Evolutionary conservation across 2,797 vertebrate species (phyloP), one percentile per base, ranked within the genome.

Genomic region (Odontamblyopus lacepedii): DNA sequence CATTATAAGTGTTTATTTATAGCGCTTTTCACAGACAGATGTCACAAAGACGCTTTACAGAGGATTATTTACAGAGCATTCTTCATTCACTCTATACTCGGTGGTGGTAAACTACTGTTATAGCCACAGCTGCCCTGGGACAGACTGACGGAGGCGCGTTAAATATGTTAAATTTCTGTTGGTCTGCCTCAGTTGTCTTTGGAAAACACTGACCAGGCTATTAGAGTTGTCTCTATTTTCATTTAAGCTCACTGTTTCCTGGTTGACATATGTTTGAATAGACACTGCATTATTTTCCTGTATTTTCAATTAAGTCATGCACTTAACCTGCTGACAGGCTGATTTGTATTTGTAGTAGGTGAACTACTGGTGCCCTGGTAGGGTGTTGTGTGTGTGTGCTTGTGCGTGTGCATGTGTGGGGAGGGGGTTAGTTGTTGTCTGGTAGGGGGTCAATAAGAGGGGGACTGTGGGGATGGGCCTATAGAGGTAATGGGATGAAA

Each of bases 371-470:
- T 35, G 62, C 35, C 74, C 74, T 66, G 71, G 61, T 75, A 75
- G 73, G 74, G 69, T 66, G 32, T 80, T 69, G 79, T 83, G 71
- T 50, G 48, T 63, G 35, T 41, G 59, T 30, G 6, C 5, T 4
- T 32, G 79, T 83, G 71, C 44, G 48, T 63, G 35, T 41, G 59
- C 18, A 2, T 32, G 3, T 32, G 72, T 69, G 59, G 41, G 66
- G 41, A 41, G 53, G 67, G 51, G 62, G 73, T 35, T 73, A 68
- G 74, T 76, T 71, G 69, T 86, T 90, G 82, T 89, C 78, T 77
- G 71, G 73, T 76, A 66, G 82, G 82, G 81, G 89, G 80, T 87
- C 85, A 88, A 76, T 78, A 83, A 80, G 62, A 83, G 32, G 72
- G 73, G 51, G 61, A 71, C 64, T 27, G 63, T 69, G 63, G 63